Evolutionary conservation across 2,797 vertebrate genomes (phyloP).

Genomic region (Takifugu rubripes): DNA sequence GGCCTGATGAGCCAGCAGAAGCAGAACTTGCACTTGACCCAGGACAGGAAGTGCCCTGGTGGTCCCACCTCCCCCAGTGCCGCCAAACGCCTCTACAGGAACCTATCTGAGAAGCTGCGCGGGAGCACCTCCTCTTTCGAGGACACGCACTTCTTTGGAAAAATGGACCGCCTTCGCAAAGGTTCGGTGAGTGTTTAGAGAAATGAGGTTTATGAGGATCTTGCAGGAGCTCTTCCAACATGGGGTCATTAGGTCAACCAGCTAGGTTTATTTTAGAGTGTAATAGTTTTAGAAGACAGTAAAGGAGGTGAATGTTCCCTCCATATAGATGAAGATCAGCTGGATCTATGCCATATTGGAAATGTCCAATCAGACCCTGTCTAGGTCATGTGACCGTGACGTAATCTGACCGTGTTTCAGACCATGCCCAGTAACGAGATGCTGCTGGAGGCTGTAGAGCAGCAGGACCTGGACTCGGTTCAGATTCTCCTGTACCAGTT

Average conservation of each 20-base stretch:
- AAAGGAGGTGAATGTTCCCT: too few relatives aligned
- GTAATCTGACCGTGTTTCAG: slow-evolving; percentile 53
- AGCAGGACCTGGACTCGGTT: slow-evolving; percentile 92
- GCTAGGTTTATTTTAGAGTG: too few relatives aligned
- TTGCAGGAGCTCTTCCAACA: too few relatives aligned
- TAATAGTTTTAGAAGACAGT: too few relatives aligned
- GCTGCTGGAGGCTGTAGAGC: slow-evolving; percentile 92
- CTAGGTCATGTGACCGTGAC: not conserved
- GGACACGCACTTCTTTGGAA: slow-evolving; percentile 86
- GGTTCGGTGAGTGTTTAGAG: slow-evolving; percentile 76
- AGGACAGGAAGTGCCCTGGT: slow-evolving; percentile 80
- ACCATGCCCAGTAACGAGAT: slow-evolving; percentile 90
- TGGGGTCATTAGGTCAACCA: too few relatives aligned
- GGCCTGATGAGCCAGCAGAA: slow-evolving; percentile 91
- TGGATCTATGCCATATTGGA: too few relatives aligned
- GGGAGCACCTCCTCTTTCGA: slow-evolving; percentile 93
- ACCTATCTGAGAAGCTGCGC: slow-evolving; percentile 94
- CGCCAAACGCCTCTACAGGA: slow-evolving; percentile 92
- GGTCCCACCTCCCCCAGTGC: slow-evolving; percentile 89
- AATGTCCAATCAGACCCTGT: too few relatives aligned
- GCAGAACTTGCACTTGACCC: slow-evolving; percentile 88
- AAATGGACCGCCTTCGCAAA: slow-evolving; percentile 88
- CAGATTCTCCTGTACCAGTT: slow-evolving; percentile 91
- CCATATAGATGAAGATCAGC: too few relatives aligned
- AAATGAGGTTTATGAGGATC: not conserved